phyloP scores from a whole-genome alignment of 1,140 invertebrate genomes.

The Holotrichia oblita region DNA sequence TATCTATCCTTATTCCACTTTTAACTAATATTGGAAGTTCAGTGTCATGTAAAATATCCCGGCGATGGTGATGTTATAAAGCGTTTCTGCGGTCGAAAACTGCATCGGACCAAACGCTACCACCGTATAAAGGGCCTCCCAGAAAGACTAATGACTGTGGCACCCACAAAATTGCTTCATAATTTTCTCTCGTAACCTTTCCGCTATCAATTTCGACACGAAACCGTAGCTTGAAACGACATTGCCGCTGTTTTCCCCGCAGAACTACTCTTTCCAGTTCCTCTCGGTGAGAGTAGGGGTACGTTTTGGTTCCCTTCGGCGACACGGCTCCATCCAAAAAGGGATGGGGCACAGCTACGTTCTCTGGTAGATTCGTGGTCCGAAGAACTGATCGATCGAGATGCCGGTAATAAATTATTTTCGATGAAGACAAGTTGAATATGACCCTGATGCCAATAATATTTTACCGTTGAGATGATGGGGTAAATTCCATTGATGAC shows the following conservation, averaged over 20 bases:
- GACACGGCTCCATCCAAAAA: not conserved
- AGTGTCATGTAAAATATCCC: slow-evolving; percentile 7
- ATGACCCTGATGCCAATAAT: slow-evolving; percentile 15
- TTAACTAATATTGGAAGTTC: slow-evolving; percentile 9
- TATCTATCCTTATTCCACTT: not conserved
- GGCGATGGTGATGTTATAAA: not conserved
- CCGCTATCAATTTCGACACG: slow-evolving; percentile 57
- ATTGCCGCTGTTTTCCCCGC: slow-evolving; percentile 16
- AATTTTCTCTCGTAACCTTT: slow-evolving; percentile 60
- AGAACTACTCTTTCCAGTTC: slow-evolving; percentile 50
- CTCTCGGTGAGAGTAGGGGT: not conserved
- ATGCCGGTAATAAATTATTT: slow-evolving; percentile 36
- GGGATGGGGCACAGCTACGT: too few relatives aligned
- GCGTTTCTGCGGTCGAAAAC: slow-evolving; percentile 10
- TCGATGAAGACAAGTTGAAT: slow-evolving; percentile 39
- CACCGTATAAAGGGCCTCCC: slow-evolving; percentile 17
- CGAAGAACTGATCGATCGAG: slow-evolving; percentile 28
- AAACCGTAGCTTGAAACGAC: slow-evolving; percentile 47
- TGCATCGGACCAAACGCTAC: not conserved
- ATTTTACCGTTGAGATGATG: not conserved
- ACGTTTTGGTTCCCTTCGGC: too few relatives aligned
- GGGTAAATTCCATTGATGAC: too few relatives aligned
- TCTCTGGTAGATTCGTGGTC: not conserved
- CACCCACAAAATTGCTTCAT: slow-evolving; percentile 60
- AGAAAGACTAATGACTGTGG: slow-evolving; percentile 57